Evolutionary conservation across 2,797 vertebrate species (phyloP).

Genomic region (Dendrocincla fuliginosa): DNA sequence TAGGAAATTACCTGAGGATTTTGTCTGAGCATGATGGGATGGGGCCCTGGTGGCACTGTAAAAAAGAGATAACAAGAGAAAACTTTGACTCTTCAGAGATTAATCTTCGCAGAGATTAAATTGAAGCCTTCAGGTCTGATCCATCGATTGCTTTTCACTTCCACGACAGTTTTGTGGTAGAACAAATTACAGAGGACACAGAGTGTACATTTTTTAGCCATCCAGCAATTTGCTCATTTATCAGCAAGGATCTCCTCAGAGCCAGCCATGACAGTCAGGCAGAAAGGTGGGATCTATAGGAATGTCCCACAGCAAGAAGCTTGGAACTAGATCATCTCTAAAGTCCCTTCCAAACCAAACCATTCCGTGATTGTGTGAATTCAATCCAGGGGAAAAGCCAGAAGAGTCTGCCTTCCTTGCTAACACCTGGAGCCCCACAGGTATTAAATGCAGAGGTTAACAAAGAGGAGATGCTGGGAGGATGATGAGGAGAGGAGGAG

Average conservation of each 20-base stretch:
- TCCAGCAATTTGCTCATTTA: not conserved
- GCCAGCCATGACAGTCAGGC: not conserved
- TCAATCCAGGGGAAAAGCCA: not conserved
- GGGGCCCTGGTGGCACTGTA: not conserved
- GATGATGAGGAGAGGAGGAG: not conserved
- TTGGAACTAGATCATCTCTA: not conserved
- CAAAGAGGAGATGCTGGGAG: not conserved
- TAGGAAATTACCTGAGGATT: not conserved
- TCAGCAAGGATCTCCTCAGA: not conserved
- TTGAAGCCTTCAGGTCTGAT: not conserved
- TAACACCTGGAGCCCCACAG: not conserved
- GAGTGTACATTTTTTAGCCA: not conserved
- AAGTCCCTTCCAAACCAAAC: not conserved
- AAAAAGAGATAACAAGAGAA: not conserved
- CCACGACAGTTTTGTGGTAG: not conserved
- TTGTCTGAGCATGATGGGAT: not conserved
- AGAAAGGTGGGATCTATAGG: not conserved
- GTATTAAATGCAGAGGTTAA: not conserved
- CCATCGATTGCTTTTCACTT: not conserved
- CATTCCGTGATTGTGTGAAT: not conserved
- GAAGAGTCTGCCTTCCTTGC: not conserved
- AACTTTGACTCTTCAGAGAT: not conserved
- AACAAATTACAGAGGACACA: not conserved
- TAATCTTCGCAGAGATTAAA: slow-evolving; percentile 19
- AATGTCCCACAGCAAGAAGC: not conserved